Conservation (phyloP, 2,113 vertebrate species). For the Dolichotis patagonum region DNA sequence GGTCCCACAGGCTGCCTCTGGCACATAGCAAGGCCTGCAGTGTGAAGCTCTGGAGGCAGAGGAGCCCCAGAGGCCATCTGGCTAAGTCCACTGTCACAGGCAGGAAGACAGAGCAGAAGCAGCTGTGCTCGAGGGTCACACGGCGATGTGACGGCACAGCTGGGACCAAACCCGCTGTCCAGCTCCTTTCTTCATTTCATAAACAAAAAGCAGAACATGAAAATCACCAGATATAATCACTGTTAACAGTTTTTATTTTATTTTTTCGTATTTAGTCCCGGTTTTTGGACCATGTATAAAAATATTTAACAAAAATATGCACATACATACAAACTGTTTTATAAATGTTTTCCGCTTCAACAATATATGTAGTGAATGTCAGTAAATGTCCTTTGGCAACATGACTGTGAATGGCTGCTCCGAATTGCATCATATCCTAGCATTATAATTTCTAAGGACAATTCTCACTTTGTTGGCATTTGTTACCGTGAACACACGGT, state of each 20-base stretch:
- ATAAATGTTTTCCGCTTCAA: neutral
- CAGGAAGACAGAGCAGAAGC: neutral
- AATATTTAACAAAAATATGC: neutral
- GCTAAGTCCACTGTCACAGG: neutral
- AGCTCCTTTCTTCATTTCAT: neutral
- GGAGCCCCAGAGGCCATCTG: neutral
- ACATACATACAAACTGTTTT: neutral
- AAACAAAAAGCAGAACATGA: constrained; percentile 1
- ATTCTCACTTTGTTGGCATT: neutral
- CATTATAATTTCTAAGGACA: constrained; percentile 1
- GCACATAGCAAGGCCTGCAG: neutral
- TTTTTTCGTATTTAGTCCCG: neutral
- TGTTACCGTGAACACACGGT: neutral
- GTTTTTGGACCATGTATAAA: neutral
- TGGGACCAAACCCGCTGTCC: neutral
- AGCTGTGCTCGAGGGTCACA: neutral
- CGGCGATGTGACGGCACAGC: neutral
- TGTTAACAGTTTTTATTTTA: neutral
- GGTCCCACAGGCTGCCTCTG: neutral
- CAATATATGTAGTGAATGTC: neutral
- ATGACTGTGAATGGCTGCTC: neutral
- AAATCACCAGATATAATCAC: neutral
- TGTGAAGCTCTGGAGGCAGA: neutral
- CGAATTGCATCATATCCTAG: neutral
- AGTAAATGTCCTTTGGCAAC: neutral